Evolutionary conservation across 2,113 vertebrate species (phyloP).

Genomic region (Alaudala cheleensis): DNA sequence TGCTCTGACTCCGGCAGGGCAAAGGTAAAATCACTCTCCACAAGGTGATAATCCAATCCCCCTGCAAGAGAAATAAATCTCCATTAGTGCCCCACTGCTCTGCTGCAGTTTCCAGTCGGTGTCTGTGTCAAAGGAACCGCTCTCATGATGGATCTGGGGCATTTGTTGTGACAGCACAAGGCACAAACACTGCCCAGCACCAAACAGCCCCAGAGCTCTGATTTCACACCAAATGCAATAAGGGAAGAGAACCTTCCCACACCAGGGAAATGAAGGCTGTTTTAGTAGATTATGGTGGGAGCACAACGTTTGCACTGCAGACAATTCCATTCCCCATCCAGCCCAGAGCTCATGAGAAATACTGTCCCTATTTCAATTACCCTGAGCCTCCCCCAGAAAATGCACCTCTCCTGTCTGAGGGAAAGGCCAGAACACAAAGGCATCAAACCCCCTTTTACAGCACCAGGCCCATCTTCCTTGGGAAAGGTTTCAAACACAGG

Average conservation of each 20-base stretch:
- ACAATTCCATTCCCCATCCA: not conserved
- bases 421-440: not conserved
- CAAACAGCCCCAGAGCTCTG: not conserved
- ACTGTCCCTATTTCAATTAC: not conserved
- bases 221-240: constrained; percentile 22
- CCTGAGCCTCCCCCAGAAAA: not conserved
- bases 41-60: not conserved
- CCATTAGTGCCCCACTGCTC: not conserved
- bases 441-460: not conserved
- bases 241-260: constrained; percentile 11
- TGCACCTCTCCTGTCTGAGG: accelerated
- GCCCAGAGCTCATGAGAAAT: not conserved
- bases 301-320: not conserved
- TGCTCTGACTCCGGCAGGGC: not conserved
- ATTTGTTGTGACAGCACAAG: not conserved
- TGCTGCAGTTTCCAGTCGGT: not conserved
- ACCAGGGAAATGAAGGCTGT: constrained; percentile 14
- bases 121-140: not conserved
- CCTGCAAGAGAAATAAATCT: not conserved
- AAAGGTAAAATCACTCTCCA: constrained; percentile 22
- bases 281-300: constrained; percentile 24
- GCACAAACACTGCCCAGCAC: not conserved
- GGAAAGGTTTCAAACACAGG: not conserved
- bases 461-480: not conserved
- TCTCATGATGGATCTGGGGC: constrained; percentile 26